These are phyloP conservation scores for Isotomurus palustris DNA, from an alignment of 2,888 invertebrate species.

Conservation along the genomic window DNA sequence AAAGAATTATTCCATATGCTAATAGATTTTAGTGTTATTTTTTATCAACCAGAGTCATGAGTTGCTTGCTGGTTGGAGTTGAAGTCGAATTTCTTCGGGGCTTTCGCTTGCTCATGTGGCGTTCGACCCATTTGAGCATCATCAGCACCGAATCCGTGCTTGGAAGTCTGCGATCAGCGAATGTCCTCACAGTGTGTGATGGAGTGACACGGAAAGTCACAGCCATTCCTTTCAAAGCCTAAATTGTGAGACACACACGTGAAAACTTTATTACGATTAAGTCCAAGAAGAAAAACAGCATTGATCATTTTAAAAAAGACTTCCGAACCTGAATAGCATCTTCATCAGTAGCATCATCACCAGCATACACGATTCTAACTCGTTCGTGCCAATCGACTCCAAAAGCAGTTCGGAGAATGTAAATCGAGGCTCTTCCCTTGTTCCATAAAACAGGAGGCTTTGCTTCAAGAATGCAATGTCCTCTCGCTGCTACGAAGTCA, in stretches of 20 bases:
- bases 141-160: slow-evolving; percentile 85
- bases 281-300: slow-evolving; percentile 2
- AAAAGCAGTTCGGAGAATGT: slow-evolving; percentile 82
- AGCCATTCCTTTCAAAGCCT: slow-evolving; percentile 90
- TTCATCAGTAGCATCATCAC: slow-evolving; percentile 72
- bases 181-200: slow-evolving; percentile 74
- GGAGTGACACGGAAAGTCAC: slow-evolving; percentile 84
- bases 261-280: not conserved
- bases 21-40: slow-evolving; percentile 6
- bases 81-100: slow-evolving; percentile 52
- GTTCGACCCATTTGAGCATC: slow-evolving; percentile 83
- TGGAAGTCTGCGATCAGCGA: slow-evolving; percentile 58
- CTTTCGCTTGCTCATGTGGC: slow-evolving; percentile 73
- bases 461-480: slow-evolving; percentile 84
- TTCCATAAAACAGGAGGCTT: slow-evolving; percentile 89
- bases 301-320: slow-evolving; percentile 44
- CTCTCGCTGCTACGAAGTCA: slow-evolving; percentile 65
- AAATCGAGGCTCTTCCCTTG: slow-evolving; percentile 83
- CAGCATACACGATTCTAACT: slow-evolving; percentile 81
- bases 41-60: slow-evolving; percentile 41
- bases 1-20: no score
- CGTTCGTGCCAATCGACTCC: slow-evolving; percentile 84
- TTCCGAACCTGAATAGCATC: slow-evolving; percentile 79
- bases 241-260: slow-evolving; percentile 16
- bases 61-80: slow-evolving; percentile 29